Evolutionary conservation across 2,888 invertebrate genomes (phyloP), one percentile per base, ranked within the genome.

Genomic region (Oxycera nigricornis): DNA sequence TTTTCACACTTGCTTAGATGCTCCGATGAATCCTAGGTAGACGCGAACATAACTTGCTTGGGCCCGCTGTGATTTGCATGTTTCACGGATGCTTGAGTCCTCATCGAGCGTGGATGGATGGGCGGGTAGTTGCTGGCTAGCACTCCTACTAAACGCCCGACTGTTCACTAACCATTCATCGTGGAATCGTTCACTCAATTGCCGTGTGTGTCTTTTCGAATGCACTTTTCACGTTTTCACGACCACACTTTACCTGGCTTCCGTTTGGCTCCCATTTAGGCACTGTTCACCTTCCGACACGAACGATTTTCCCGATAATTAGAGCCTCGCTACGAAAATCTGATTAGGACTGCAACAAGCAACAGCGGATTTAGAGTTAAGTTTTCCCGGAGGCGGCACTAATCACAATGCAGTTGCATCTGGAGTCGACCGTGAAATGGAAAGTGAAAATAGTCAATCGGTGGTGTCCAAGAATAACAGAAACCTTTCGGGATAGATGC

Each of bases 1-100:
- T 77, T 73, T 77, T 77, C 39, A 24, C 52, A 70, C 52, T 70
- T 52, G 50, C n/a, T 20, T 17, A 24, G 46, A 26, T 31, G 52
- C 55, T 52, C 2, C 4, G 68, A 52, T 68, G 68, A 31, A 30
- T 68, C 41, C 24, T 65, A 39, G 50, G 68, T 14, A 7, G 39
- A 7, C 26, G 30, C 1, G n/a, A n/a, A 1, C 7, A n/a, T 24
- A 52, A 26, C 22, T 22, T 70, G 55, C 20, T 26, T 2, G 20
- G 6, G 2, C 30, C 20, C 35, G 70, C 52, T 2, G 4, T 50
- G 28, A 41, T 70, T 70, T 55, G 55, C 70, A 70, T 70, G 30
- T 70, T 70, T 52, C 70, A 70, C 70, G 55, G 70, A 17, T 70
- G 30, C 22, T 55, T 52, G 55, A 52, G 35, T 62, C 22, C 31